Base-by-base conservation (phyloP, 2,888 invertebrate species). In the Drosophila tripunctata region DNA sequence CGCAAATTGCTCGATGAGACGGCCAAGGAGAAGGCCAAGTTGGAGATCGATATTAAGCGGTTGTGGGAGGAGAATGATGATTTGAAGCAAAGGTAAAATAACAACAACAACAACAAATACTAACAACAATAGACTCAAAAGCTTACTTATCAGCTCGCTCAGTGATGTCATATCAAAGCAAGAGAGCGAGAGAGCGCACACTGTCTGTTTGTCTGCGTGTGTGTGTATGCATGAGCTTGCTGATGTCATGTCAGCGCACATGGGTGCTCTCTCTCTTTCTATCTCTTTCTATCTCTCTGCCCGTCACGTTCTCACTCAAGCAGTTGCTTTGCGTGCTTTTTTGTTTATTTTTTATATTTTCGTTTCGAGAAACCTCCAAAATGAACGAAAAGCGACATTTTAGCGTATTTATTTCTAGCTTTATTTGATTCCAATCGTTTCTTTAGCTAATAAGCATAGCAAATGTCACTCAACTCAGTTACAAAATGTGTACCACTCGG, bases 1-100 rank as follows among this genome's bases (percentile, higher is more conserved):
- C 93, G 99, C 69, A 96, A 96, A 90, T 92, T 98, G 17, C 92
- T 99, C 80, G 99, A 99, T 90, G 98, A 98, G 79, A 97, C 96
- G 6, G 95, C 98, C 31, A 95, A 95, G 74, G 98, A 99, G 89
- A 97, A 97, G 92, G 98, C 98, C 10, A 96, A 96, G 90, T 92
- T 99, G 57, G 98, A 98, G 92, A 96, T 99, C 87, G 98, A 99
- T 90, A 94, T 95, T 51, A 97, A 96, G 91, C 95, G 97, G 70
- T 93, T 97, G 66, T 95, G 95, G 92, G 96, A 96, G 83, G 96
- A 97, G 90, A 96, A 95, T 83, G 96, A 96, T 87, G 97, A 98
- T 73, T 92, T 97, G 15, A 95, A 95, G 89, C 93, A 93, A 83
- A 95, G 94, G 96, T 90, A 89, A 80, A 54, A 36, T 21, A 14